Percentiles rank a stretch among this genome's conserved stretches.
Evolutionary conservation across 2,888 invertebrate genomes (phyloP).

Genomic region (Synergus laeviventris): DNA sequence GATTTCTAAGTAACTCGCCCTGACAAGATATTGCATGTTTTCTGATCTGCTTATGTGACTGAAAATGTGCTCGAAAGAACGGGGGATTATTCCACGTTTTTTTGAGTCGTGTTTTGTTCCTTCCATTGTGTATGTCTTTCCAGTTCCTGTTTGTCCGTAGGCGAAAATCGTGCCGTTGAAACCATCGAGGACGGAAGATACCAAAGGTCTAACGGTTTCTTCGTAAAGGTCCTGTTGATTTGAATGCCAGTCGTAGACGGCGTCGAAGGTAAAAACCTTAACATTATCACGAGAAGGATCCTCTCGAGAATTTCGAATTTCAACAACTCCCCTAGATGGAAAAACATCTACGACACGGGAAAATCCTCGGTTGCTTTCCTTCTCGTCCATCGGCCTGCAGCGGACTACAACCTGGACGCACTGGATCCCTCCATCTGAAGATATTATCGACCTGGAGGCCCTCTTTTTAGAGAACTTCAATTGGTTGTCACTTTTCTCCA

Average conservation of each 20-base stretch:
- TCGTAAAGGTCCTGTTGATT: conserved; percentile 96
- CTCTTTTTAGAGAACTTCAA: conserved; percentile 61
- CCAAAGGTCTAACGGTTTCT: conserved; percentile 95
- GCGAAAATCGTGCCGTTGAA: conserved; percentile 99
- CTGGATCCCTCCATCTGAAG: conserved; percentile 75
- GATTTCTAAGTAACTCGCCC: conserved; percentile 97
- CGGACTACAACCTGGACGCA: conserved; percentile 97
- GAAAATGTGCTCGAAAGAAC: conserved; percentile 98
- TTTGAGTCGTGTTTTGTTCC: conserved; percentile 83
- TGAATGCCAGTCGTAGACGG: conserved; percentile 95
- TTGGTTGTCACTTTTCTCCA: conserved; percentile 64
- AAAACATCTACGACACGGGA: conserved; percentile 89
- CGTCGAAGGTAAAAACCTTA: conserved; percentile 98
- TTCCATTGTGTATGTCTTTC: conserved; percentile 88
- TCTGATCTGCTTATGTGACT: conserved; percentile 93
- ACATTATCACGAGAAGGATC: conserved; percentile 83
- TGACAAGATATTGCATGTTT: conserved; percentile 96
- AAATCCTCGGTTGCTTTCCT: conserved; percentile 87
- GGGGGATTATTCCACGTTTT: conserved; percentile 93
- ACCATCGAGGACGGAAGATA: conserved; percentile 96
- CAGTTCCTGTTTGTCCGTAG: conserved; percentile 99
- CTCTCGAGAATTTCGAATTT: conserved; percentile 90
- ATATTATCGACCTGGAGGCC: conserved; percentile 55
- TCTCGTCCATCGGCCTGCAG: conserved; percentile 95
- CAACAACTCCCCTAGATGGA: conserved; percentile 91